A percentile compares a stretch with the other conserved stretches of the same genome.
Evolutionary conservation across 2,888 invertebrate species (phyloP).

Genomic region (Caenorhabditis sp.): DNA sequence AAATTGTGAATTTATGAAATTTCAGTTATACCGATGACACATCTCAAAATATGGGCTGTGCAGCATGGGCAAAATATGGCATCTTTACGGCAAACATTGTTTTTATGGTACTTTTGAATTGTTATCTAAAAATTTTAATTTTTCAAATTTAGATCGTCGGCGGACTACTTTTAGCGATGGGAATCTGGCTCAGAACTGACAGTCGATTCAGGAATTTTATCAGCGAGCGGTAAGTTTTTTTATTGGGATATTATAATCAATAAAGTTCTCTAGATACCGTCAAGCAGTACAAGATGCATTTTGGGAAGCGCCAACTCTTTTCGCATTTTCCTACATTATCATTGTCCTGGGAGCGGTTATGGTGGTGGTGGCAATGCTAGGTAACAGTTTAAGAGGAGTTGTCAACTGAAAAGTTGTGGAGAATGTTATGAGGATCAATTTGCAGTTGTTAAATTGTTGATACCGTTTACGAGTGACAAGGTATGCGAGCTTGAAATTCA

Average conservation of each 20-base stretch:
- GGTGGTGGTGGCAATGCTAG: conserved; percentile 80
- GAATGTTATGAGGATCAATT: too few species aligned
- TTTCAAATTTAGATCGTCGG: conserved; percentile 75
- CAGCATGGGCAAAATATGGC: conserved; percentile 73
- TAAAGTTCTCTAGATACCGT: conserved; percentile 71
- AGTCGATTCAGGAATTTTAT: conserved; percentile 81
- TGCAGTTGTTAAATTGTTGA: too few species aligned
- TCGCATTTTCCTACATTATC: conserved; percentile 82
- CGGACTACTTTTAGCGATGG: conserved; percentile 73
- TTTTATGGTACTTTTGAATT: conserved; percentile 67
- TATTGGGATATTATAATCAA: too few species aligned
- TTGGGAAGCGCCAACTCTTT: conserved; percentile 82
- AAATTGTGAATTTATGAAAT: conserved; percentile 2
- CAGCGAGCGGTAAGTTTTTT: conserved; percentile 76
- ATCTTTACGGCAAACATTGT: conserved; percentile 78
- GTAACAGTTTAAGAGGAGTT: conserved; percentile 50
- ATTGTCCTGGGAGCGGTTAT: conserved; percentile 78
- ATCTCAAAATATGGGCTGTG: conserved; percentile 46
- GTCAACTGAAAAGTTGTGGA: too few species aligned
- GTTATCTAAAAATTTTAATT: conserved; percentile 1
- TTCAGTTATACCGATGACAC: conserved; percentile 40
- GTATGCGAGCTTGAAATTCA: too few species aligned
- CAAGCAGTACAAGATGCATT: conserved; percentile 81
- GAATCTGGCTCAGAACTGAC: conserved; percentile 80
- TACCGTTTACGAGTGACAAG: too few species aligned